Evolutionary conservation across 2,113 vertebrate species (phyloP).

Genomic region (Syngnathoides biaculeatus): DNA sequence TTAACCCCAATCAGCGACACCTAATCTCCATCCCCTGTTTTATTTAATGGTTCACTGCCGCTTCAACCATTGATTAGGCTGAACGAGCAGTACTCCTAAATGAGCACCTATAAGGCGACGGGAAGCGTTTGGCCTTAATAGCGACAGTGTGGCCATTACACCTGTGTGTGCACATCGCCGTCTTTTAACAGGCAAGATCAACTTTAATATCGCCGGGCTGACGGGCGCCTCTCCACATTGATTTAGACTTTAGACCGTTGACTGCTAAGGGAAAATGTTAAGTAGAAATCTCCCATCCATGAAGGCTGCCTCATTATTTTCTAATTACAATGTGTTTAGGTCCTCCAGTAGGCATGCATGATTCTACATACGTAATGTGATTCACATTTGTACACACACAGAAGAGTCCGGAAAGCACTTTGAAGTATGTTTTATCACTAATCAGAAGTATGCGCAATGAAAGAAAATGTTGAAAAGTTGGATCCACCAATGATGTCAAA

Average conservation of each 20-base stretch:
- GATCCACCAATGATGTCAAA: not conserved
- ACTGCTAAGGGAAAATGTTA: conserved; percentile 69
- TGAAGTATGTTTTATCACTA: not conserved
- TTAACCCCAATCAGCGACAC: conserved; percentile 96
- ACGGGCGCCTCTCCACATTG: conserved; percentile 64
- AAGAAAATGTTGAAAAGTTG: not conserved
- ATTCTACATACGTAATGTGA: conserved; percentile 57
- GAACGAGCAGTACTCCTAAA: conserved; percentile 90
- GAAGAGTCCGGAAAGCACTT: not conserved
- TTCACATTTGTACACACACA: conserved; percentile 56
- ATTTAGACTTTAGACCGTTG: conserved; percentile 72
- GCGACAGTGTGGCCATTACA: conserved; percentile 71
- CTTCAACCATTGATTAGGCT: conserved; percentile 85
- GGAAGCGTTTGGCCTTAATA: conserved; percentile 80
- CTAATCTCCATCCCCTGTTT: conserved; percentile 82
- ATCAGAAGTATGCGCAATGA: conserved; percentile 6
- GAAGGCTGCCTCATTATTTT: conserved; percentile 73
- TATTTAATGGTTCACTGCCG: conserved; percentile 93
- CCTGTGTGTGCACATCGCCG: conserved; percentile 58
- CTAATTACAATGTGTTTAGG: conserved; percentile 72
- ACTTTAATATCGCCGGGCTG: conserved; percentile 70
- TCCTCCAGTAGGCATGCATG: conserved; percentile 59
- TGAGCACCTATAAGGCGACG: conserved; percentile 82
- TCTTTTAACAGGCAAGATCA: conserved; percentile 68
- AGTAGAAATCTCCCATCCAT: conserved; percentile 75